Evolutionary conservation across 2,888 invertebrate genomes (phyloP), one percentile per base, ranked within the genome.

Genomic region (Rosalia funebris): DNA sequence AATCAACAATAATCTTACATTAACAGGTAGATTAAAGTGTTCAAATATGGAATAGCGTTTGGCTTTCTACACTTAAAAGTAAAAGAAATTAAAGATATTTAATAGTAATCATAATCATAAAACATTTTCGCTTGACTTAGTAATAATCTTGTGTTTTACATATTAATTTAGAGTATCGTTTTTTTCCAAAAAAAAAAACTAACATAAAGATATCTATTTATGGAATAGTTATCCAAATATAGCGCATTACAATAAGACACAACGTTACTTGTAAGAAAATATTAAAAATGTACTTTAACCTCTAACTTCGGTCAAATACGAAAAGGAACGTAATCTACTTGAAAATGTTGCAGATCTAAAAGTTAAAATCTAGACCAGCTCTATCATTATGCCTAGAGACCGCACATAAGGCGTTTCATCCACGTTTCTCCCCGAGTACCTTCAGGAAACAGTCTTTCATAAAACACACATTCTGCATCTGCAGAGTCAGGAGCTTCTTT

Each of bases 21-120:
- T n/a, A n/a, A 39, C 36, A 45, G 46, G 41, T 34, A 25, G 25
- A 7, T 3, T 3, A 25, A 36, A 50, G 19, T 31, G 57, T 54
- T 57, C 54, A 53, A 59, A 55, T 64, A 68, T 57, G 60, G 63
- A 63, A 68, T 17, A 42, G 14, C 19, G 11, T 15, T 42, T 42
- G n/a, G 19, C 17, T 42, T 42, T 42, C n/a, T 42, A 7, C 4
- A 25, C 7, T 5, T 25, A 25, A 25, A 25, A 25, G 7, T 5
- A 25, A 25, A 25, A 25, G 4, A 25, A 25, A 25, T 25, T 25
- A 7, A 25, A 3, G 7, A 25, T 5, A 7, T 25, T 25, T 25
- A 25, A 25, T 25, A 7, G 25, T 25, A 25, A 25, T 25, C 25
- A 3, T 25, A 25, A 25, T 25, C 25, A 25, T 3, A 5, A 3